Percentiles rank a stretch among this genome's conserved stretches.
Evolutionary conservation across 2,113 vertebrate genomes (phyloP).

Genomic region (Eretmochelys imbricata): DNA sequence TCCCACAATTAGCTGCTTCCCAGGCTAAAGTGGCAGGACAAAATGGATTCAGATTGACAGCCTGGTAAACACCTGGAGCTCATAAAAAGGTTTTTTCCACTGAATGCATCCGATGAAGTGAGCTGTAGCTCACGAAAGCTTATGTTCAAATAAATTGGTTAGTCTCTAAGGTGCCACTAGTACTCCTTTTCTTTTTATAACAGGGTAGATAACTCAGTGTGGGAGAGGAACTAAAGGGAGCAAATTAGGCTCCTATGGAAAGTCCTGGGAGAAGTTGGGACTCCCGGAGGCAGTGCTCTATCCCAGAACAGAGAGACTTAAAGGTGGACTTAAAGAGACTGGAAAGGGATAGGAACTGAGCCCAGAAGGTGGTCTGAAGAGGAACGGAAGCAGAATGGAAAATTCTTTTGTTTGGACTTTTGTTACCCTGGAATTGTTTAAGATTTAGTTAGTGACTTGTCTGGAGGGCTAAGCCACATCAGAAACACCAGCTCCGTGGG

Average conservation of each 20-base stretch:
- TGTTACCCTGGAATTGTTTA: background rate
- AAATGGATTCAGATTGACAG: background rate
- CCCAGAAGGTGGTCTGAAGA: background rate
- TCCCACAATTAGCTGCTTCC: background rate
- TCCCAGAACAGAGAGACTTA: background rate
- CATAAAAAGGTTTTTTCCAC: background rate
- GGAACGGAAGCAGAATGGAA: background rate
- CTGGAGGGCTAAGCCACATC: background rate
- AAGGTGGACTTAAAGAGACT: background rate
- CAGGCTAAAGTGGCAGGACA: background rate
- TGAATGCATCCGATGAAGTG: too few species aligned
- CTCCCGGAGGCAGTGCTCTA: background rate
- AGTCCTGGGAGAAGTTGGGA: background rate
- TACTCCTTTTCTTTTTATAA: background rate
- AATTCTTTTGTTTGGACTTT: background rate
- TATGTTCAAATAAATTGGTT: too few species aligned
- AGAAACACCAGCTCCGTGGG: background rate
- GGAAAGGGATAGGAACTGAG: background rate
- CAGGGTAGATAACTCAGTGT: background rate
- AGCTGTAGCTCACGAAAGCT: too few species aligned
- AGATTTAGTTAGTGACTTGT: background rate
- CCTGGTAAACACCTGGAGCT: background rate
- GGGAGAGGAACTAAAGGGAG: background rate
- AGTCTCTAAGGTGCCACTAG: too few species aligned
- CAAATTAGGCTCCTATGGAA: background rate